Percentiles rank a stretch among this genome's conserved stretches.
Conservation (phyloP, 2,797 vertebrate genomes). For the Ambastaia sidthimunki region DNA sequence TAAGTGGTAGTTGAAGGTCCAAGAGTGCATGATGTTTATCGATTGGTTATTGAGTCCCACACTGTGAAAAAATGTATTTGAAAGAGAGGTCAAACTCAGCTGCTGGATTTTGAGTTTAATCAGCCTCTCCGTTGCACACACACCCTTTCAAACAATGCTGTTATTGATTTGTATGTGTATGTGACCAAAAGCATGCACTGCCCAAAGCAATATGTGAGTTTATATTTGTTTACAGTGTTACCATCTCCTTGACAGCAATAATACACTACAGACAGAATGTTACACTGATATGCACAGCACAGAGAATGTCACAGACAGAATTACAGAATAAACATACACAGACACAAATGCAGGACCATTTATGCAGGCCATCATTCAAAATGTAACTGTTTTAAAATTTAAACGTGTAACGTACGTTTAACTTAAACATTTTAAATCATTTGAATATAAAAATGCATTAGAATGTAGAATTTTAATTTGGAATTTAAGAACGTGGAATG, state of each 20-base stretch:
- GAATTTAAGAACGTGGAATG: no score
- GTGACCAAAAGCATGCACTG: background rate
- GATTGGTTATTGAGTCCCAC: conserved; percentile 43
- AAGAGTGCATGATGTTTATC: conserved; percentile 44
- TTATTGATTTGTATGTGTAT: conserved; percentile 42
- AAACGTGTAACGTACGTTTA: no score
- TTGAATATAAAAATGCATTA: no score
- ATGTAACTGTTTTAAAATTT: no score
- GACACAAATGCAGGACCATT: no score
- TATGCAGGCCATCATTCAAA: no score
- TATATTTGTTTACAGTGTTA: conserved; percentile 3
- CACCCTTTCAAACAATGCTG: conserved; percentile 33
- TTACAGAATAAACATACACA: background rate
- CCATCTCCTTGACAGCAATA: background rate
- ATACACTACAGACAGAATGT: background rate
- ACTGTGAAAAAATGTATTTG: conserved; percentile 50
- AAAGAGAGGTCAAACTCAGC: conserved; percentile 51
- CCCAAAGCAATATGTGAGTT: conserved; percentile 1
- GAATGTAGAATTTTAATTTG: no score
- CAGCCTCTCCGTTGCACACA: conserved; percentile 24
- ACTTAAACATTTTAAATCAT: no score
- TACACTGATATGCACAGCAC: background rate
- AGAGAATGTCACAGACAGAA: background rate
- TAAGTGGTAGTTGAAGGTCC: conserved; percentile 30
- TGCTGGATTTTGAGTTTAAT: conserved; percentile 56